These are phyloP conservation scores for Philypnodon macrostomus DNA, from an alignment of 2,797 vertebrate species.

Conservation along the genomic window DNA sequence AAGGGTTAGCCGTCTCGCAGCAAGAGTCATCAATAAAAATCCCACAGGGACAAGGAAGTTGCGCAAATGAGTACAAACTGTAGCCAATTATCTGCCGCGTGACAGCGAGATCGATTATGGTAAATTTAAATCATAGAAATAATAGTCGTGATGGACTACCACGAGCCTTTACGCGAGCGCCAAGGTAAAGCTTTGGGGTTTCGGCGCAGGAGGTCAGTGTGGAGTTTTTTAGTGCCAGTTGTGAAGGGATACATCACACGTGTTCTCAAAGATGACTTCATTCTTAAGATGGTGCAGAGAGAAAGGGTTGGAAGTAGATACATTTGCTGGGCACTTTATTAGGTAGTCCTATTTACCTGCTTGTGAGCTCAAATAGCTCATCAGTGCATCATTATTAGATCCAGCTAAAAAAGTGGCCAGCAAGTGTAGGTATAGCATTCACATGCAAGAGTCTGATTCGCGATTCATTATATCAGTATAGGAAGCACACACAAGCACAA, in stretches of 20 bases:
- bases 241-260: too few species aligned
- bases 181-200: conserved; percentile 43
- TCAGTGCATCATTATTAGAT: too few species aligned
- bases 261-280: too few species aligned
- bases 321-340: too few species aligned
- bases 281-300: too few species aligned
- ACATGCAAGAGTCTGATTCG: neutral
- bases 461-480: conserved; percentile 2
- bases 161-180: conserved; percentile 9
- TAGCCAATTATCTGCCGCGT: conserved; percentile 9
- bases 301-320: too few species aligned
- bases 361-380: too few species aligned
- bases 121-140: conserved; percentile 37
- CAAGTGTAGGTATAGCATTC: too few species aligned
- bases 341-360: too few species aligned
- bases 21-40: conserved; percentile 23
- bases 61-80: conserved; percentile 12
- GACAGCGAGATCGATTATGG: conserved; percentile 22
- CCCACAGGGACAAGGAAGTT: conserved; percentile 11
- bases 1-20: conserved; percentile 23
- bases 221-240: too few species aligned
- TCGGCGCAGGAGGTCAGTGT: conserved; percentile 28
- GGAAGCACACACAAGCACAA: neutral
- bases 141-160: conserved; percentile 36
- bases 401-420: too few species aligned